Evolutionary conservation across 2,797 vertebrate genomes (phyloP), one percentile per base, ranked within the genome.

Genomic region (Myotis findleyi): DNA sequence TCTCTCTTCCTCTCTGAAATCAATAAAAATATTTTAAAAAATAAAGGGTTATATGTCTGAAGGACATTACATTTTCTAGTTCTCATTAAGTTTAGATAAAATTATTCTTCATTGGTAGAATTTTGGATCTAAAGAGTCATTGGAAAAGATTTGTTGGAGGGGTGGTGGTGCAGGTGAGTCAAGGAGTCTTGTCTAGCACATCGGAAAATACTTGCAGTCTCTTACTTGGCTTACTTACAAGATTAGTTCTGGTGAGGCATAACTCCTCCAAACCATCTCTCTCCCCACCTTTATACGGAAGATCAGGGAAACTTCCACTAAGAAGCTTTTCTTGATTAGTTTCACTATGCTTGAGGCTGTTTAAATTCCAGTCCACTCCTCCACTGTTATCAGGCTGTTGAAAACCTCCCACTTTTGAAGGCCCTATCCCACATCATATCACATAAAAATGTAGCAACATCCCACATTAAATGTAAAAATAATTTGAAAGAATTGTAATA

Each of bases 321-420:
- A 96, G 95, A 94, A 86, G 95, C 96, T 97, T 97, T 97, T 94
- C 95, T 83, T 87, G 90, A 97, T 97, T 96, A 96, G 90, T 85
- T 53, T 88, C 86, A 64, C 91, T 20, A 33, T 38, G 77, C 90
- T 95, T 94, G 83, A 83, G 89, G 69, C 96, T 97, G 81, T 90
- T 93, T 95, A 96, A 97, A 95, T 90, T 95, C 90, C n/a, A 62
- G 85, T 84, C 80, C 49, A 33, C 71, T 87, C 64, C 13, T 91
- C 55, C 36, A 86, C 94, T 55, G 20, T 88, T 92, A 94, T 72
- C 69, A 90, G 68, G 47, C 93, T 88, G 30, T 81, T 82, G 77
- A 94, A 95, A 94, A 88, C 87, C 36, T 84, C 36, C 68, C 80
- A 77, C 89, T 71, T 84, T 90, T 53, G 53, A 27, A 73, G 75